Base-by-base conservation (phyloP, 2,113 vertebrate species). In the Aptenodytes patagonicus region DNA sequence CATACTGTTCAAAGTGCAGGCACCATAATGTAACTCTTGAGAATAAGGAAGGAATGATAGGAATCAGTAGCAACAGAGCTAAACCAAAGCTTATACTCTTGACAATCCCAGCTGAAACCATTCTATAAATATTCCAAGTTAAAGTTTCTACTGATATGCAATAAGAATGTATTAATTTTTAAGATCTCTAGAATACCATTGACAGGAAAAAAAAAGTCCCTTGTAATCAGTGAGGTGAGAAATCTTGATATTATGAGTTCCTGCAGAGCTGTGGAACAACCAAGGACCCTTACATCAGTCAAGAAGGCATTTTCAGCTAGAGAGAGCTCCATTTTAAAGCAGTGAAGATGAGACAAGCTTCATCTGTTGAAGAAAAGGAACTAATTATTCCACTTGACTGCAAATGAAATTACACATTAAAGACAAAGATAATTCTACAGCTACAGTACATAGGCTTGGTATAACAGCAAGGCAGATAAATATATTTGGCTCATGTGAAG, bases 321-420 rank as follows among this genome's bases (percentile, higher is more conserved):
- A 75, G 58, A 80, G 42, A n/a, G 3, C 15, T 42, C 16, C 34
- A n/a, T 90, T 86, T 83, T 66, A 92, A 89, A 84, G 70, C 49
- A 44, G 14, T 13, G 34, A 61, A 68, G 40, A 75, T 73, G 55
- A 93, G 72, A 92, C 65, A 87, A 81, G 9, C 32, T 79, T 96
- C 62, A 64, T 78, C 32, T 83, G 49, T 13, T 38, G 52, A 89
- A 88, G 69, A 87, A 96, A 96, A 86, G 16, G 57, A 96, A 85
- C 78, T 77, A 96, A 92, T 97, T 93, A 96, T 94, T 91, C 90
- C 75, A 94, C 71, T 89, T 95, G 85, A 72, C 47, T 80, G 80
- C 42, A 89, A 89, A 95, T 89, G 47, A 83, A 93, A 94, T 93
- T 88, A 51, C 28, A 95, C 47, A 62, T 75, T 92, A 91, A 83